Evolutionary conservation across 2,888 invertebrate species (phyloP).

Genomic region (Flabesymbios commensalis): DNA sequence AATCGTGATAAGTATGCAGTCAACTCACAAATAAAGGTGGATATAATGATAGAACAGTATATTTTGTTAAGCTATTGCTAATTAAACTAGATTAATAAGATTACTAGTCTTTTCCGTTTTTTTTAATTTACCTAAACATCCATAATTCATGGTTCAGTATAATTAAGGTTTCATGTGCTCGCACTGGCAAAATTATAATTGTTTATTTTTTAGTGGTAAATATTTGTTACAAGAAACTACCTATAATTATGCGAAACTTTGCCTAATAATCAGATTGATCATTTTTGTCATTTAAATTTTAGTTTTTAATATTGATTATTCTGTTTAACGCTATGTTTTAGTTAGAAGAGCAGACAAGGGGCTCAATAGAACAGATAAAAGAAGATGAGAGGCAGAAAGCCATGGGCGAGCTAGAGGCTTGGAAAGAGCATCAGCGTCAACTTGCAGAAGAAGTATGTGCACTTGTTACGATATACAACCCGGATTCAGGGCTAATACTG

Average conservation of each 20-base stretch:
- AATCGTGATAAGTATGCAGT: conserved; percentile 64
- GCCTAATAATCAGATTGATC: no score
- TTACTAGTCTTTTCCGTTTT: no score
- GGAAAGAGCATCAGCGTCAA: conserved; percentile 55
- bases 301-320: not conserved
- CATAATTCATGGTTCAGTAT: no score
- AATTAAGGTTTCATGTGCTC: no score
- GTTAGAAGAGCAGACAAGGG: conserved; percentile 67
- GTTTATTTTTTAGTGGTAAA: no score
- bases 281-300: not conserved
- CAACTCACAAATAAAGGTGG: conserved; percentile 67
- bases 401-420: conserved; percentile 71
- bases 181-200: no score
- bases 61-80: not conserved
- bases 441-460: conserved; percentile 37
- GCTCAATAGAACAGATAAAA: conserved; percentile 70
- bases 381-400: conserved; percentile 70
- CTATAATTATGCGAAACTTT: no score
- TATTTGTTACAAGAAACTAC: no score
- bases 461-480: not conserved
- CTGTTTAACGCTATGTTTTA: conserved; percentile 20
- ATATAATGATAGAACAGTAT: not conserved
- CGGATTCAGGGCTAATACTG: no score
- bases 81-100: no score
- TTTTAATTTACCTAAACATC: no score